Conservation (phyloP, 2,888 invertebrate genomes). For the Miltochrista miniata region DNA sequence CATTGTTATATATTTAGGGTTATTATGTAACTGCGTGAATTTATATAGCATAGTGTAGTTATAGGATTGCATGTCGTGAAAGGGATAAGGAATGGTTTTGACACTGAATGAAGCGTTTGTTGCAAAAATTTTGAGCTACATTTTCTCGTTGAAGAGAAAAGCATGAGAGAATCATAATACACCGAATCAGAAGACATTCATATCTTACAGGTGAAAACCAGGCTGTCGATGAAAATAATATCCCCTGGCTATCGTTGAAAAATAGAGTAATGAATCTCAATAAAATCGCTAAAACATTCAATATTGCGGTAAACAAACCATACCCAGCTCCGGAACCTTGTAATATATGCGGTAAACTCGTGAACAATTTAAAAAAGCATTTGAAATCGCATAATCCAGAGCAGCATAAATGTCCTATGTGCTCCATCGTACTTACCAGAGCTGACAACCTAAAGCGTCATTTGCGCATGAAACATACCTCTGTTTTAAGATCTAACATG, state of each 20-base stretch:
- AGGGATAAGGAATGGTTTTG: conserved; percentile 35
- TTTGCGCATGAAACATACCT: conserved; percentile 85
- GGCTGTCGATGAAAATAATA: conserved; percentile 76
- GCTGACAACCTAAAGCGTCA: conserved; percentile 88
- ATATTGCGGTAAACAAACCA: conserved; percentile 59
- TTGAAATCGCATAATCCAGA: conserved; percentile 86
- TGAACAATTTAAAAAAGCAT: conserved; percentile 87
- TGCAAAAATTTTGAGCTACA: conserved; percentile 35
- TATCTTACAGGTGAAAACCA: conserved; percentile 78
- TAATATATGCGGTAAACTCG: conserved; percentile 85
- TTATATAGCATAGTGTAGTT: conserved; percentile 8
- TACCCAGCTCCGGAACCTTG: conserved; percentile 80
- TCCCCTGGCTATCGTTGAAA: conserved; percentile 66
- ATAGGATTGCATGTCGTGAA: conserved; percentile 55
- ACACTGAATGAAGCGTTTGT: conserved; percentile 35
- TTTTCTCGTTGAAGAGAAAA: conserved; percentile 34
- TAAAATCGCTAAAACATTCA: conserved; percentile 68
- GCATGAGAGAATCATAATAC: conserved; percentile 45
- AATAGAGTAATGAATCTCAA: conserved; percentile 66
- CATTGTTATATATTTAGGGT: neutral
- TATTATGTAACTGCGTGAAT: neutral
- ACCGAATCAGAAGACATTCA: conserved; percentile 48
- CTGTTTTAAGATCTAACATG: conserved; percentile 65
- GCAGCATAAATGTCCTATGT: conserved; percentile 85
- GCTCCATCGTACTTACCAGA: conserved; percentile 85